phyloP scores from a whole-genome alignment of 1,140 invertebrate species.

The Homarus americanus region DNA sequence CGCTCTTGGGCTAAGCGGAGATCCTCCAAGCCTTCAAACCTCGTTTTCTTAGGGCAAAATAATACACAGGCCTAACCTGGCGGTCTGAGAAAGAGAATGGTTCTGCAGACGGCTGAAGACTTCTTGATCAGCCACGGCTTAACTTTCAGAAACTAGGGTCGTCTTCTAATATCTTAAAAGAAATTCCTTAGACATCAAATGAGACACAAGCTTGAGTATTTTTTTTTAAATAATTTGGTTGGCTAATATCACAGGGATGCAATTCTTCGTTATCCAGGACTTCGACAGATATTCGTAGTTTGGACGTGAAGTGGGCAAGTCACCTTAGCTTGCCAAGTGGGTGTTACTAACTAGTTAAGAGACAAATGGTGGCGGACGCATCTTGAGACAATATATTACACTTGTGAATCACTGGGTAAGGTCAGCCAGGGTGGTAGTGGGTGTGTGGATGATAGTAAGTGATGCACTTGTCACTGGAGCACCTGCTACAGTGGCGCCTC shows the following conservation, averaged over 20 bases:
- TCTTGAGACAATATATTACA: too few relatives aligned
- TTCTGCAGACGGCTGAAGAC: not conserved
- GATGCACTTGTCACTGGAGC: not conserved
- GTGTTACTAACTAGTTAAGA: too few relatives aligned
- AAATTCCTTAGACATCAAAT: not conserved
- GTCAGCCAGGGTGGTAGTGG: too few relatives aligned
- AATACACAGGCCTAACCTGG: not conserved
- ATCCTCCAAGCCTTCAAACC: not conserved
- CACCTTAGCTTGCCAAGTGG: too few relatives aligned
- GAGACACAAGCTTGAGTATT: not conserved
- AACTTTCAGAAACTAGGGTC: too few relatives aligned
- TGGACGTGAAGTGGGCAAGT: too few relatives aligned
- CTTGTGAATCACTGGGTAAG: too few relatives aligned
- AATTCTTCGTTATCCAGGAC: not conserved
- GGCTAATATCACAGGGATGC: not conserved
- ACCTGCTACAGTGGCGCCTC: constrained; percentile 5
- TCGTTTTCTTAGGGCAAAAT: not conserved
- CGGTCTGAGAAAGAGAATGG: not conserved
- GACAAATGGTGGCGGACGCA: too few relatives aligned
- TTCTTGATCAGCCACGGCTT: too few relatives aligned
- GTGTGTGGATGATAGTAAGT: not conserved
- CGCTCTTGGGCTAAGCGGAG: not conserved
- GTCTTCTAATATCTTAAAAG: too few relatives aligned
- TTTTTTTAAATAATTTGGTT: too few relatives aligned
- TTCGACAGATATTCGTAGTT: not conserved